A percentile compares a stretch with the other conserved stretches of the same genome.
Conservation (phyloP, 2,888 invertebrate species). For the Drosophila flavopinicola region DNA sequence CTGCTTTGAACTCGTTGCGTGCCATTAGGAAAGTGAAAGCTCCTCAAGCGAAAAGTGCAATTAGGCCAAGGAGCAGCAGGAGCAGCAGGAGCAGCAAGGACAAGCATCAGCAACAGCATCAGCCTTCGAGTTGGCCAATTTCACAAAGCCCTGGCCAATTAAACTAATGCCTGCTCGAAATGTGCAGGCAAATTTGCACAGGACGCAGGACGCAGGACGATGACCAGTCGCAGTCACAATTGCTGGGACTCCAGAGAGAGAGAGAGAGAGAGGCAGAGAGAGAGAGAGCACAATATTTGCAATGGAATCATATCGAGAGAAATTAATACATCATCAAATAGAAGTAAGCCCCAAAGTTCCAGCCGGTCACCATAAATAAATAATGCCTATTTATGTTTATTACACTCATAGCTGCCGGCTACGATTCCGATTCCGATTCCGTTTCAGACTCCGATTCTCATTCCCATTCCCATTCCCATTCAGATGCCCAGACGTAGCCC, state of each 20-base stretch:
- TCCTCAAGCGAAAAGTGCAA: slow-evolving; percentile 73
- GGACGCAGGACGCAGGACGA: not conserved
- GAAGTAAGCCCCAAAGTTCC: slow-evolving; percentile 60
- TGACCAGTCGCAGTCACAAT: not conserved
- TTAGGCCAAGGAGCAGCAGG: slow-evolving; percentile 50
- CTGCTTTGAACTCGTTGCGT: slow-evolving; percentile 75
- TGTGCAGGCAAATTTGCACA: slow-evolving; percentile 60
- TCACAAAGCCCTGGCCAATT: slow-evolving; percentile 59
- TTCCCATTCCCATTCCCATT: too few species aligned
- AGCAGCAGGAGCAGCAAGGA: slow-evolving; percentile 8
- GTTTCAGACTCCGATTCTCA: too few species aligned
- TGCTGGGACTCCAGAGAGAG: not conserved
- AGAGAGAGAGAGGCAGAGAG: not conserved
- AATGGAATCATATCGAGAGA: slow-evolving; percentile 54
- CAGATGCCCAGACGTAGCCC: slow-evolving; percentile 2
- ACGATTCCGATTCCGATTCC: too few species aligned
- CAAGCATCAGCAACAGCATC: slow-evolving; percentile 4
- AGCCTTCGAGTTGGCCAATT: slow-evolving; percentile 53
- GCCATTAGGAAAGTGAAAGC: slow-evolving; percentile 63
- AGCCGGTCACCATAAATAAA: slow-evolving; percentile 72
- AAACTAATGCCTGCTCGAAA: slow-evolving; percentile 58
- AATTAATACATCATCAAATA: slow-evolving; percentile 73
- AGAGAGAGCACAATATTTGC: slow-evolving; percentile 33
- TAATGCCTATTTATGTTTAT: slow-evolving; percentile 80
- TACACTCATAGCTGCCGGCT: slow-evolving; percentile 58